Conservation (phyloP, 2,797 vertebrate genomes). For the Tolypeutes matacus region DNA sequence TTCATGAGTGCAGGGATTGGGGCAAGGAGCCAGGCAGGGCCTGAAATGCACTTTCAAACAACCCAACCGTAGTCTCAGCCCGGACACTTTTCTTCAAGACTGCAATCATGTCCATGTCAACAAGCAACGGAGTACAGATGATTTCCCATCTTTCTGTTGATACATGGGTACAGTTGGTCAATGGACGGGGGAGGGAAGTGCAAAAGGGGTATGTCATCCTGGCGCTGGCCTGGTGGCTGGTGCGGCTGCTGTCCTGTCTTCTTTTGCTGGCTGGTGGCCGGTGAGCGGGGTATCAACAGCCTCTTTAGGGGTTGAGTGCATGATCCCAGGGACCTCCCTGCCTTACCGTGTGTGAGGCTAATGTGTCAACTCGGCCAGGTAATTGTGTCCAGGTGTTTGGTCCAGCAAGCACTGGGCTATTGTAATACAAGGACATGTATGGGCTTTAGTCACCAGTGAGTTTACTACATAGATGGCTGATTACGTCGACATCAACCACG, state of each 20-base stretch:
- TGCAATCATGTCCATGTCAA: accelerated
- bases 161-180: accelerated
- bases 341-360: not conserved
- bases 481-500: too few relatives aligned
- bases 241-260: not conserved
- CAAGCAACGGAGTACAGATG: accelerated
- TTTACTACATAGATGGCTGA: too few relatives aligned
- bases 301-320: not conserved
- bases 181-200: accelerated
- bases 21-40: not conserved
- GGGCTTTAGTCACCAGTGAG: too few relatives aligned
- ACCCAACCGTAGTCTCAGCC: too few relatives aligned
- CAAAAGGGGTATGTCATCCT: not conserved
- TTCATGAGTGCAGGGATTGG: not conserved
- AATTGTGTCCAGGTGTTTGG: too few relatives aligned
- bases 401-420: too few relatives aligned
- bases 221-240: not conserved
- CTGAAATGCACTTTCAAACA: not conserved
- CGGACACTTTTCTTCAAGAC: not conserved
- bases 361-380: too few relatives aligned
- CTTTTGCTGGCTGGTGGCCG: accelerated
- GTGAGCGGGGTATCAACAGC: too few relatives aligned
- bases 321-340: not conserved
- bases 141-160: not conserved
- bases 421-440: too few relatives aligned